A percentile compares a stretch with the other conserved stretches of the same genome.
Evolutionary conservation across 2,113 vertebrate species (phyloP).

Genomic region (Daubentonia madagascariensis): DNA sequence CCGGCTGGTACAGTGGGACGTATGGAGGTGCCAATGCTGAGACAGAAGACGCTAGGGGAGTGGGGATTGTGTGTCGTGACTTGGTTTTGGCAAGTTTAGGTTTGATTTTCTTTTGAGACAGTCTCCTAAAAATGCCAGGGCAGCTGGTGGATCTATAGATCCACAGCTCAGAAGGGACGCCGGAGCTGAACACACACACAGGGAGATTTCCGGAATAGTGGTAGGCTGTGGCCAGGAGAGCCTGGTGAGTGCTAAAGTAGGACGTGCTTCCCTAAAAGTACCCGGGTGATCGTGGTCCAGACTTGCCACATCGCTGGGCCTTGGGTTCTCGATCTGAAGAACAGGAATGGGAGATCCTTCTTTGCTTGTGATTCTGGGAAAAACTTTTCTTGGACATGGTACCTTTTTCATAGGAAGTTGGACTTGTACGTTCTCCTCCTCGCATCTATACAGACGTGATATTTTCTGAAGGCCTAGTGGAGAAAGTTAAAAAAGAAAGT

Average conservation of each 20-base stretch:
- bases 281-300: rapidly evolving
- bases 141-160: not conserved
- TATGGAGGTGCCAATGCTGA: not conserved
- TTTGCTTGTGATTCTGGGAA: not conserved
- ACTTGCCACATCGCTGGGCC: not conserved
- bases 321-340: not conserved
- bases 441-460: no score
- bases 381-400: not conserved
- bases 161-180: not conserved
- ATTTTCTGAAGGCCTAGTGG: not conserved
- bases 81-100: not conserved
- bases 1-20: not conserved
- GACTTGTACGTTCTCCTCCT: not conserved
- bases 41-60: not conserved
- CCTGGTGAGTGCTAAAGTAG: not conserved
- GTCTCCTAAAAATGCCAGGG: not conserved
- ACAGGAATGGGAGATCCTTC: no score
- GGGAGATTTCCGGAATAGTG: not conserved
- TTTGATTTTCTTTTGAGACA: not conserved
- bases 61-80: not conserved
- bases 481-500: not conserved
- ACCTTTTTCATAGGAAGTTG: not conserved
- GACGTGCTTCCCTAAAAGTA: not conserved
- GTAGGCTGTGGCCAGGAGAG: no score
- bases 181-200: not conserved